Evolutionary conservation across 53 echinoderm and acorn worm genomes (phyloP), one percentile per base, ranked within the genome.

Genomic region (Temnopleurus reevesii): DNA sequence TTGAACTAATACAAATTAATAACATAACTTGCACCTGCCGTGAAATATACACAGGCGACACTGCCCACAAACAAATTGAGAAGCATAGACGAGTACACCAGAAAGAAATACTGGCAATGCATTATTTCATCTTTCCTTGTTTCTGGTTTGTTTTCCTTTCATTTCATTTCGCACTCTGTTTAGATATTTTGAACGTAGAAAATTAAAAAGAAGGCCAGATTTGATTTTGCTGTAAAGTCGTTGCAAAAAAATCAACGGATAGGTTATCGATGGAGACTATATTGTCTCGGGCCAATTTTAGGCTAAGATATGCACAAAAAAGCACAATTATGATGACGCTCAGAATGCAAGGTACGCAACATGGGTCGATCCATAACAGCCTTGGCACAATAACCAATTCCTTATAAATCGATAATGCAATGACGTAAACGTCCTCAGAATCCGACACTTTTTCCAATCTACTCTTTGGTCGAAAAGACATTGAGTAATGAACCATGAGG

Each of bases 1-100:
- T 87, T 66, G 53, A 87, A 87, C 71, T 87, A 87, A 66, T 66
- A 87, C 88, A 71, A 87, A 66, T 66, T 87, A 87, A 87, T 29
- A 61, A 46, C 61, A 46, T 45, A 71, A 65, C 71, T 60, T 59
- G 25, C 88, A 87, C 88, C 88, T 66, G 88, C 88, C 88, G 46
- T 13, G 1, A 35, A 59, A 76, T 31, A 25, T 26, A 51, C 41
- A 61, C 63, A 61, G 46, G 26, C 44, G 71, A 87, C 88, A 87
- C 88, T 87, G 88, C 88, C 35, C 65, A 87, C 34, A 18, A 46
- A 65, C 88, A 87, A 66, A 45, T 83, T 27, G 79, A 49, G 79
- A 79, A 79, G 29, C 46, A 12, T 30, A 79, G 79, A 46, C 45
- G 18, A 38, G 21, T 18, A 41, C 41, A 71, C 36, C 41, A 19